A percentile compares a stretch with the other conserved stretches of the same genome.
These are phyloP conservation scores for Ametastegia equiseti DNA, from an alignment of 2,888 invertebrate genomes.

Conservation along the genomic window DNA sequence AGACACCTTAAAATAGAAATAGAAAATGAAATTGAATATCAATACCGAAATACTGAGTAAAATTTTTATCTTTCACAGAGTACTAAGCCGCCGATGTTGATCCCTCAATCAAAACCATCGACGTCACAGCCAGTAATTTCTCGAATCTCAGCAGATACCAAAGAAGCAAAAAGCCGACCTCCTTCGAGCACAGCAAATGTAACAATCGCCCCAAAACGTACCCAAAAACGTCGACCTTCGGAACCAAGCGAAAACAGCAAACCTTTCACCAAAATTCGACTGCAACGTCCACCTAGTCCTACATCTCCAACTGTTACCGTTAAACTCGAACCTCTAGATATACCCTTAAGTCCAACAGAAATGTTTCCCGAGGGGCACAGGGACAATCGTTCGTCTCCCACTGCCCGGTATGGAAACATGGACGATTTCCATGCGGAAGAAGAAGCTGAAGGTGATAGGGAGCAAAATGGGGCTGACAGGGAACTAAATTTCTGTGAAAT, in stretches of 20 bases:
- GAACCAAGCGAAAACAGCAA: conserved; percentile 63
- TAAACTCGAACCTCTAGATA: conserved; percentile 71
- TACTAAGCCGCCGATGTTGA: conserved; percentile 67
- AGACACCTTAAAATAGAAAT: too few relatives aligned
- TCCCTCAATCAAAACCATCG: conserved; percentile 67
- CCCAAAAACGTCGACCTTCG: conserved; percentile 66
- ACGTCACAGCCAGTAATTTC: conserved; percentile 58
- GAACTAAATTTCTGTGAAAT: conserved; percentile 66
- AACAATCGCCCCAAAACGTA: conserved; percentile 64
- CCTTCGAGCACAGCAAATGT: conserved; percentile 54
- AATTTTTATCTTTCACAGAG: conserved; percentile 59
- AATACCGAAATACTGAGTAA: neutral
- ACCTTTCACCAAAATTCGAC: conserved; percentile 70
- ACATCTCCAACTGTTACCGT: conserved; percentile 64
- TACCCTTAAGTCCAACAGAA: conserved; percentile 70
- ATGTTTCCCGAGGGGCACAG: conserved; percentile 65
- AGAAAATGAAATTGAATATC: neutral
- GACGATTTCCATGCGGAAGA: conserved; percentile 70
- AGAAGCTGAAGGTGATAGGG: conserved; percentile 68
- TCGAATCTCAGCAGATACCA: conserved; percentile 62
- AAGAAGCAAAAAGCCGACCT: conserved; percentile 64
- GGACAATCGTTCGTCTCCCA: conserved; percentile 64
- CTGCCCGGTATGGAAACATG: conserved; percentile 67
- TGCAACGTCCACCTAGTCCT: conserved; percentile 68
- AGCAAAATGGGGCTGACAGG: conserved; percentile 59